Conservation (phyloP, 2,888 invertebrate species). For the Drosophila helvetica region DNA sequence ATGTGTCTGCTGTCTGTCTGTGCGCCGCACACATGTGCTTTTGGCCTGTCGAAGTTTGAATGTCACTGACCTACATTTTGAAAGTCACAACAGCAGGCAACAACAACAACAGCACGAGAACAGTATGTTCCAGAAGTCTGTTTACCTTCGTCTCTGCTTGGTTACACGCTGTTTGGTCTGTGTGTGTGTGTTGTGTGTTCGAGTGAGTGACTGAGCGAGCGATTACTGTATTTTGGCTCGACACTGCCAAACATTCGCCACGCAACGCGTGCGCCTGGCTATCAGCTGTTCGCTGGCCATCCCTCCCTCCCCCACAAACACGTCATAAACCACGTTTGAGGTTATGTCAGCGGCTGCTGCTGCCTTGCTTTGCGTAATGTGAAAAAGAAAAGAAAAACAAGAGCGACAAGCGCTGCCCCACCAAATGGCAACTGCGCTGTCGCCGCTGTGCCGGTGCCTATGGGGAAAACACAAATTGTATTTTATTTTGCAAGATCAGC, state of each 20-base stretch:
- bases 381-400: conserved; percentile 12
- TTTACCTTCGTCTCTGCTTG: background rate
- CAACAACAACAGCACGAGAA: background rate
- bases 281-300: conserved; percentile 56
- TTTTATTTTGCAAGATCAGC: conserved; percentile 21
- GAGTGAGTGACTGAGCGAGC: conserved; percentile 7
- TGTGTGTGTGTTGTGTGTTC: background rate
- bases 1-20: conserved; percentile 10
- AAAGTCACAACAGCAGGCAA: conserved; percentile 63
- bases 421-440: conserved; percentile 52
- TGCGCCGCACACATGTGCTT: conserved; percentile 13
- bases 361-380: conserved; percentile 62
- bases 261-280: conserved; percentile 46
- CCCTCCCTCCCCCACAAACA: conserved; percentile 5
- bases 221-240: conserved; percentile 23
- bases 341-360: conserved; percentile 48
- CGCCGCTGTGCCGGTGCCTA: conserved; percentile 35
- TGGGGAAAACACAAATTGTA: conserved; percentile 44
- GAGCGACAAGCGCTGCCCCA: conserved; percentile 32
- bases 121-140: conserved; percentile 1
- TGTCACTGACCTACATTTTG: conserved; percentile 78
- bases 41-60: conserved; percentile 46
- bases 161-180: conserved; percentile 1
- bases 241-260: conserved; percentile 28
- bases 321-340: conserved; percentile 37